phyloP scores from a whole-genome alignment of 2,113 vertebrate species.

The Pachyramphus minor region DNA sequence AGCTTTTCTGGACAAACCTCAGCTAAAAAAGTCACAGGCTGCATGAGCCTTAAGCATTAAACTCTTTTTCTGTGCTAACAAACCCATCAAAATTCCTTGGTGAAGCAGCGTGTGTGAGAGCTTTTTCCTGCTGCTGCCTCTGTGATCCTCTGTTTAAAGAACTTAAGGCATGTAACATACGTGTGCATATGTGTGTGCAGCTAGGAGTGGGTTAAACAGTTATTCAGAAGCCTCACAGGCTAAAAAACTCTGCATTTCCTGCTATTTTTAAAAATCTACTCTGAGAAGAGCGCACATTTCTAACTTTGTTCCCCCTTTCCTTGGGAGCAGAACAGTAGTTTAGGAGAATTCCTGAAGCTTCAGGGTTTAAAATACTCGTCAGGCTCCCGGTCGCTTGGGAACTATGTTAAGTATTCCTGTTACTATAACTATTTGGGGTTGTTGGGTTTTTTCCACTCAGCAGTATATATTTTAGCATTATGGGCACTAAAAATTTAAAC shows the following conservation, averaged over 20 bases:
- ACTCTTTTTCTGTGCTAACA: neutral
- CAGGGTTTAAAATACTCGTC: constrained; percentile 50
- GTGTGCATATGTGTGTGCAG: neutral
- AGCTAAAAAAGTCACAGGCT: neutral
- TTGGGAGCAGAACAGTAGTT: neutral
- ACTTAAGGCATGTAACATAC: neutral
- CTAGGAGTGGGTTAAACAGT: neutral
- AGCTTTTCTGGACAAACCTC: neutral
- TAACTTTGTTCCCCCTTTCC: neutral
- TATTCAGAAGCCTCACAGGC: neutral
- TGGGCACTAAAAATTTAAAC: neutral
- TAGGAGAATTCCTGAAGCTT: constrained; percentile 28
- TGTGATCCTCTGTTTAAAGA: neutral
- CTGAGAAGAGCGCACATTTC: neutral
- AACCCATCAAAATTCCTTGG: neutral
- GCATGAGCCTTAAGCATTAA: neutral
- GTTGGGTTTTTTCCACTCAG: neutral
- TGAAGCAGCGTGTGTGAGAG: neutral
- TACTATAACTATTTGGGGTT: constrained; percentile 20
- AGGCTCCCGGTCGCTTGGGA: constrained; percentile 3
- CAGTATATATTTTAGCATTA: constrained; percentile 2
- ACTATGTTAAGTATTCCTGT: constrained; percentile 61
- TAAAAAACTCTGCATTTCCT: neutral
- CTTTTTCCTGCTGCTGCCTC: neutral
- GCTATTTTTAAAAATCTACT: neutral